Conservation (phyloP, 2,113 vertebrate genomes). For the Tetrao urogallus region DNA sequence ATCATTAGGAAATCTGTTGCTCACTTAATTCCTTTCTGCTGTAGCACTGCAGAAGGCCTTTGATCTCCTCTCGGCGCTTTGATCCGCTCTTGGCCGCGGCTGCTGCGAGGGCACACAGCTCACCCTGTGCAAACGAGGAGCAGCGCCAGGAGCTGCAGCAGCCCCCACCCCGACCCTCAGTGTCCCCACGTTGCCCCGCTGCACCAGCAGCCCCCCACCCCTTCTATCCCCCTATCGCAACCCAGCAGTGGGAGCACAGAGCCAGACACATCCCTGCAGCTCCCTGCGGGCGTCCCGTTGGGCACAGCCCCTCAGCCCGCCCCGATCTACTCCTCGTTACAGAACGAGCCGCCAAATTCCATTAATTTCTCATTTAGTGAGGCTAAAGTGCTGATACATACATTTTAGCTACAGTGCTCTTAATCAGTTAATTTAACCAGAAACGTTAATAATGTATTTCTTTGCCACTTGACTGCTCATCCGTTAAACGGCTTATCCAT, state of each 20-base stretch:
- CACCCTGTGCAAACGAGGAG: no score
- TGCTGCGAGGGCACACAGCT: neutral
- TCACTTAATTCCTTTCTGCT: conserved; percentile 60
- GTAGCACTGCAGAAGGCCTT: conserved; percentile 42
- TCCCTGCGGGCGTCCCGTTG: neutral
- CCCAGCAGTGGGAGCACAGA: neutral
- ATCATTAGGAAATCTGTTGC: conserved; percentile 63
- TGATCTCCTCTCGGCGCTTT: conserved; percentile 69
- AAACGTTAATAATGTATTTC: conserved; percentile 83
- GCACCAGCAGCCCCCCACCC: neutral
- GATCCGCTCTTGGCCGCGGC: conserved; percentile 33
- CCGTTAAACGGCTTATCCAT: conserved; percentile 78
- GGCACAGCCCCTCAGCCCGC: conserved; percentile 26
- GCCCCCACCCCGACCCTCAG: neutral
- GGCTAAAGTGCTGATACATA: conserved; percentile 74
- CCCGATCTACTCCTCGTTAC: conserved; percentile 48
- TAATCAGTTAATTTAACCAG: conserved; percentile 85
- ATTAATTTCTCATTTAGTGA: conserved; percentile 76
- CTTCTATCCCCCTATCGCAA: neutral
- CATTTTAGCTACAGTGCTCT: conserved; percentile 77
- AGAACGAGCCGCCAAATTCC: conserved; percentile 63
- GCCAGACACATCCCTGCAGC: neutral
- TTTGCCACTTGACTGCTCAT: conserved; percentile 82
- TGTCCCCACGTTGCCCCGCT: neutral
- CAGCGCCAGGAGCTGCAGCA: no score